These are phyloP conservation scores for Drosophila buzzatii DNA, from an alignment of 2,888 invertebrate genomes.

Conservation along the genomic window DNA sequence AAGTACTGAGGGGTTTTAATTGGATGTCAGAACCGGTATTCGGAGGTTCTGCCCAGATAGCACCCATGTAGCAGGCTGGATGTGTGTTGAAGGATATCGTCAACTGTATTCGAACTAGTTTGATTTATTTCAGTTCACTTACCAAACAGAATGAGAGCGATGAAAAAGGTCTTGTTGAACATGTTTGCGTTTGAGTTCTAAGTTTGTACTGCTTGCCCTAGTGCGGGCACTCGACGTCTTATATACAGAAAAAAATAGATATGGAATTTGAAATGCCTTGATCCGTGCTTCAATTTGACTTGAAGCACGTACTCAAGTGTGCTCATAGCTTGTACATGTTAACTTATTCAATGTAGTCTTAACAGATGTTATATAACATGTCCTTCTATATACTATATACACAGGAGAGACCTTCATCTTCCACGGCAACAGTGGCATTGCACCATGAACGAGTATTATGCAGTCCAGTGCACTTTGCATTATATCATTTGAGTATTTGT, in stretches of 20 bases:
- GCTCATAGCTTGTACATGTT: not conserved
- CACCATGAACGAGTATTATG: not conserved
- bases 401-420: too few relatives aligned
- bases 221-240: conserved; percentile 14
- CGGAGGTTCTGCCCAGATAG: conserved; percentile 24
- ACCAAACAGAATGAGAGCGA: conserved; percentile 64
- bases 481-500: too few relatives aligned
- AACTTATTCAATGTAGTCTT: too few relatives aligned
- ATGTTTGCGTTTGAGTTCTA: conserved; percentile 36
- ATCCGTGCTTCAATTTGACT: not conserved
- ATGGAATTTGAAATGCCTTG: not conserved
- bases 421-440: too few relatives aligned
- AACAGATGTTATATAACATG: too few relatives aligned
- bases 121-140: conserved; percentile 17
- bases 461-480: not conserved
- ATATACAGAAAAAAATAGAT: conserved; percentile 37
- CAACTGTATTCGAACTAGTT: not conserved
- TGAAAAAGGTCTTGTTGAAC: conserved; percentile 63
- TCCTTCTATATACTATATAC: too few relatives aligned
- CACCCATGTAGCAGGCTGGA: conserved; percentile 50
- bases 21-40: not conserved
- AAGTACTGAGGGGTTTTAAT: not conserved
- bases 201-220: conserved; percentile 45
- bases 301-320: conserved; percentile 48
- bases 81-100: not conserved